Evolutionary conservation across 2,113 vertebrate genomes (phyloP).

Genomic region (Chloropsis hardwickii): DNA sequence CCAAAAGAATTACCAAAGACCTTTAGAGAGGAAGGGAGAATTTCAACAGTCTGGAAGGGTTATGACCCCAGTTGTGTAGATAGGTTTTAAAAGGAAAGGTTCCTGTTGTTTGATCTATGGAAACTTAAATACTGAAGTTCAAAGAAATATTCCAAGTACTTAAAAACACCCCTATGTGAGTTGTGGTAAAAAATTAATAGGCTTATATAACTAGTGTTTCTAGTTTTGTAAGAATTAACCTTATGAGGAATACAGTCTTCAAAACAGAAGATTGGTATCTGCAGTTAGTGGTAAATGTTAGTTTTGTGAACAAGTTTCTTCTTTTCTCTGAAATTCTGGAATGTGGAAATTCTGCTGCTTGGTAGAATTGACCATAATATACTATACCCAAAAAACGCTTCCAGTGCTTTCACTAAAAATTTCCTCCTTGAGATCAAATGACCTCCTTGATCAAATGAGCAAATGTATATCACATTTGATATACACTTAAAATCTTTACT

Average conservation of each 20-base stretch:
- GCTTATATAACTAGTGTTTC: background rate
- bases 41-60: background rate
- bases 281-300: background rate
- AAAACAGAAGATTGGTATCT: background rate
- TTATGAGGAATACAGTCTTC: background rate
- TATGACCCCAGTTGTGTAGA: background rate
- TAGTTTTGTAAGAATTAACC: background rate
- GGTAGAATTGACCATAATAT: background rate
- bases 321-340: background rate
- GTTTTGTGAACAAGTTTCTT: background rate
- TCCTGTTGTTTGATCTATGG: background rate
- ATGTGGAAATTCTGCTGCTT: background rate
- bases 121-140: background rate
- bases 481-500: background rate
- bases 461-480: background rate
- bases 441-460: no score
- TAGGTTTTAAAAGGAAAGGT: background rate
- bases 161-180: fast-evolving
- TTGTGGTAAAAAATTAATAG: background rate
- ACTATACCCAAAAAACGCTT: background rate
- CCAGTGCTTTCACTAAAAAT: background rate
- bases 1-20: background rate
- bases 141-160: background rate
- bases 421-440: background rate
- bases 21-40: background rate